Base-by-base conservation (phyloP, 2,888 invertebrate species). In the Cataglyphis cursor region DNA sequence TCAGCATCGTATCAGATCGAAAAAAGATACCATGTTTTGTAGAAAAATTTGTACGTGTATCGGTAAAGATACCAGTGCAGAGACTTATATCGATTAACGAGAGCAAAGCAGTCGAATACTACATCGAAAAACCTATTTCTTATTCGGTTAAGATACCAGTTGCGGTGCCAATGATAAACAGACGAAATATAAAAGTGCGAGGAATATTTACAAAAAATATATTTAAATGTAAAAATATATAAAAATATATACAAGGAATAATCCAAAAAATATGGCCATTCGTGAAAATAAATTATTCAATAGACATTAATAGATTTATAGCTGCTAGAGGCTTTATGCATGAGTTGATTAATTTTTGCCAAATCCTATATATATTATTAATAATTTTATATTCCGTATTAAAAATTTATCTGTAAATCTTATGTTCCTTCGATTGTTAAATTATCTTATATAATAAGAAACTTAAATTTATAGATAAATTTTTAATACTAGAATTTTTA, bases 1-100 rank as follows among this genome's bases (percentile, higher is more conserved):
- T 94, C 94, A 8, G 93, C 91, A 54, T 97, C 97, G 87, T 97
- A 97, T 95, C 97, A 97, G 92, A 97, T 97, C 24, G 96, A 96
- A 78, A 95, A 86, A 92, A 94, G 1, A 91, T 91, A 35, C 94
- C 94, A 0, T 94, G 91, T 96, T 97, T 97, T 0, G 97, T 97
- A 92, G 97, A 97, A 93, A 97, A 97, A 90, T 97, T 97, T 68
- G 97, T 97, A 1, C 96, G 96, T 84, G 94, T 96, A 9, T 96
- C 94, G 6, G 96, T 96, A 0, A 96, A 96, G 76, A 96, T 96
- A 62, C 96, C 96, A 12, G 94, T 96, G 3, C 97, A 97, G 92
- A 96, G 96, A 92, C 97, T 95, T 38, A 96, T 97, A 72, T 96
- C 96, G 0, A 95, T 95, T 5, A 92, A 92, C 18, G 95, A 95